These are phyloP conservation scores for Heliothis subflexa DNA, from an alignment of 1,140 invertebrate genomes.

Conservation along the genomic window DNA sequence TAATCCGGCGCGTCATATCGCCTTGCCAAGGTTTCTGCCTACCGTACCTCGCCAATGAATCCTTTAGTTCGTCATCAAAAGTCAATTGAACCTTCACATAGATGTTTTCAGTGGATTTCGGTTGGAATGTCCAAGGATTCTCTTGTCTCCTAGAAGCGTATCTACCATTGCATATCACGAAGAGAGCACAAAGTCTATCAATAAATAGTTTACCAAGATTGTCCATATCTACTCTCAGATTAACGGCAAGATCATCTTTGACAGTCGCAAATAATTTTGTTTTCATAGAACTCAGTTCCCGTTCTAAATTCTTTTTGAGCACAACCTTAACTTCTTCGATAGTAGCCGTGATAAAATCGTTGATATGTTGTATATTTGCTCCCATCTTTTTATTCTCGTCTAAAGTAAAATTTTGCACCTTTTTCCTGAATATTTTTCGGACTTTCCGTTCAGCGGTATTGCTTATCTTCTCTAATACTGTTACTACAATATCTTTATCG, in stretches of 20 bases:
- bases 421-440: slow-evolving; percentile 58
- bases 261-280: slow-evolving; percentile 54
- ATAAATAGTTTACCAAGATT: slow-evolving; percentile 61
- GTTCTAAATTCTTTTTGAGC: slow-evolving; percentile 49
- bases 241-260: slow-evolving; percentile 64
- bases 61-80: slow-evolving; percentile 56
- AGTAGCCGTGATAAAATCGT: slow-evolving; percentile 55
- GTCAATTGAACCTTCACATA: slow-evolving; percentile 64
- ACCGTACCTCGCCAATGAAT: slow-evolving; percentile 13
- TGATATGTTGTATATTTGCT: slow-evolving; percentile 60
- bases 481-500: slow-evolving; percentile 57
- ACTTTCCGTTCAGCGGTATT: slow-evolving; percentile 51
- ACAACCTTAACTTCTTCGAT: slow-evolving; percentile 48
- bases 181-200: slow-evolving; percentile 59
- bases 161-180: slow-evolving; percentile 53
- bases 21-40: too few relatives aligned
- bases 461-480: slow-evolving; percentile 52
- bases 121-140: neutral
- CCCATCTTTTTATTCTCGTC: slow-evolving; percentile 58
- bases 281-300: slow-evolving; percentile 51
- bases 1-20: neutral
- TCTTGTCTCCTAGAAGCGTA: slow-evolving; percentile 13
- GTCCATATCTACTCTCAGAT: slow-evolving; percentile 64
- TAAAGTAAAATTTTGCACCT: slow-evolving; percentile 58
- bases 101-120: slow-evolving; percentile 40